Percentiles rank a stretch among this genome's conserved stretches.
phyloP scores from a whole-genome alignment of 2,888 invertebrate genomes.

The Tenthredo distinguenda region DNA sequence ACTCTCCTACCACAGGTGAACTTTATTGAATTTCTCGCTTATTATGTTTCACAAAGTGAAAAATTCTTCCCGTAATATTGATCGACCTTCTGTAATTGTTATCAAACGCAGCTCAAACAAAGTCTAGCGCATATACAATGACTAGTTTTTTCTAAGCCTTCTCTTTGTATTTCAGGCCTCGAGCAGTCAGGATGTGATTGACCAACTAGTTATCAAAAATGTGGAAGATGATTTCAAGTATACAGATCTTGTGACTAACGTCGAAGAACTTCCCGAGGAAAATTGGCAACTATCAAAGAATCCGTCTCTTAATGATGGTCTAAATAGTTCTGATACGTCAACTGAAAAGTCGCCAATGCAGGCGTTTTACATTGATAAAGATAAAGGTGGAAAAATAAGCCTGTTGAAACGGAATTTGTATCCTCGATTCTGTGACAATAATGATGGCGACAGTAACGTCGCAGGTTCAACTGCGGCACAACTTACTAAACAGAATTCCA shows the following conservation, averaged over 20 bases:
- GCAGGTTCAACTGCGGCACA: neutral
- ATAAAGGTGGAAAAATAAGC: slow-evolving; percentile 22
- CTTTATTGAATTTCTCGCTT: neutral
- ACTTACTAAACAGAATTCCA: slow-evolving; percentile 18
- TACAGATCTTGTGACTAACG: slow-evolving; percentile 47
- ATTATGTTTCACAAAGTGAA: neutral
- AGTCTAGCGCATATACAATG: neutral
- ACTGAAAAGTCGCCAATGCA: neutral
- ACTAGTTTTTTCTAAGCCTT: slow-evolving; percentile 22
- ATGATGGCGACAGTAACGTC: neutral
- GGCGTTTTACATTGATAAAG: neutral
- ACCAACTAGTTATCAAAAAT: slow-evolving; percentile 69
- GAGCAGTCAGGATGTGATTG: slow-evolving; percentile 67
- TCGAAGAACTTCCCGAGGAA: slow-evolving; percentile 49
- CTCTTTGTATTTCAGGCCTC: slow-evolving; percentile 60
- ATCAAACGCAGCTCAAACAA: neutral
- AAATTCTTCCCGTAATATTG: neutral
- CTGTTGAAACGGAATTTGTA: slow-evolving; percentile 34
- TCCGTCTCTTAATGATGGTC: neutral
- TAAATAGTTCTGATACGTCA: neutral
- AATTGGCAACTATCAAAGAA: slow-evolving; percentile 42
- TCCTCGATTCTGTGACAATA: slow-evolving; percentile 7
- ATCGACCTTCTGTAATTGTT: neutral
- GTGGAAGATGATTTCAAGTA: slow-evolving; percentile 64
- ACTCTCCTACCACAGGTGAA: slow-evolving; percentile 68